Base-by-base conservation (phyloP, 1,140 invertebrate species). In the Lepidurus packardi region DNA sequence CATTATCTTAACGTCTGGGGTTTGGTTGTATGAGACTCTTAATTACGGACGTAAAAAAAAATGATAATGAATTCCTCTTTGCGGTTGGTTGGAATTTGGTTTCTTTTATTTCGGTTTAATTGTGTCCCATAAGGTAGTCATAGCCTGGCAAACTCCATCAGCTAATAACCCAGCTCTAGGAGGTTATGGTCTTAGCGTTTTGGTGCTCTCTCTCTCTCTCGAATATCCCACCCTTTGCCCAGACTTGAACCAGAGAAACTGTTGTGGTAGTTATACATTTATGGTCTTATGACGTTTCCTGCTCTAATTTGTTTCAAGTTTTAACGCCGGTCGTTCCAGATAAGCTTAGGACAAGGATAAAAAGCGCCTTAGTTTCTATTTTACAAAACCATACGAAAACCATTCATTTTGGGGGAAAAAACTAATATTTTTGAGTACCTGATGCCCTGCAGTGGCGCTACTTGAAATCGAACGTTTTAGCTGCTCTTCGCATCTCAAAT, bases 41-140 rank as follows among this genome's bases (percentile, higher is more conserved):
- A 65, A 65, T 65, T 65, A 65, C 9, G 53, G 53, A 21, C 21
- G 53, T 65, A 65, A 65, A 21, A n/a, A n/a, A 21, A 65, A 65
- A 65, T 16, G 53, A 65, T 2, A 65, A 65, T 65, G 53, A 16
- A 65, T 65, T 65, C 6, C 53, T 65, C 16, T 7, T 21, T 65
- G 21, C 21, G 21, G 53, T 65, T 65, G 21, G 21, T 16, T 13
- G 1, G 53, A 65, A 65, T 65, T 1, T 9, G 16, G 53, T n/a
- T 65, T 65, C 53, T 65, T 65, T 65, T 65, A 65, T 65, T 65
- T 34, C 53, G 16, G 21, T 21, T 65, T 65, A 65, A 65, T 65
- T 65, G 53, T 65, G 53, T 65, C 53, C 53, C 53, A 65, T 34
- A 34, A 34, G 34, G 34, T 34, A 34, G 34, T 34, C 34, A 34